Percentiles rank a stretch among this genome's conserved stretches.
Evolutionary conservation across 2,888 invertebrate genomes (phyloP).

Genomic region (Liodrosophila aerea): DNA sequence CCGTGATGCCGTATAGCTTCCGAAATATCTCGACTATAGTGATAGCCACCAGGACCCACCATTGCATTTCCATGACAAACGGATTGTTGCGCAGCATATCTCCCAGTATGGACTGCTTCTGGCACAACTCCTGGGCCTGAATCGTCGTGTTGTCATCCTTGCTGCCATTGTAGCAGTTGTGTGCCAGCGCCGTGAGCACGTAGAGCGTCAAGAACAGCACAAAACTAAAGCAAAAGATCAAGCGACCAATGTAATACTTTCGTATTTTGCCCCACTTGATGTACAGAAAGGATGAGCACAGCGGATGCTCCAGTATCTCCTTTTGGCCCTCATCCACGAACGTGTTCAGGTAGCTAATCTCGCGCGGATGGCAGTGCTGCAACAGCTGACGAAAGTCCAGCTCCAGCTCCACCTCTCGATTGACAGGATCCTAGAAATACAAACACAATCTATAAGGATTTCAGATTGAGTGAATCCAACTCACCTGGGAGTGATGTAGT

Average conservation of each 20-base stretch:
- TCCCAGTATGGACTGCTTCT: constrained; percentile 90
- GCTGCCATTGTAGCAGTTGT: constrained; percentile 92
- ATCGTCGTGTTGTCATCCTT: constrained; percentile 89
- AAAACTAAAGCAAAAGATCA: constrained; percentile 90
- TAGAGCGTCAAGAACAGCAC: constrained; percentile 91
- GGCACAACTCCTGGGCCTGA: constrained; percentile 89
- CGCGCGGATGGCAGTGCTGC: constrained; percentile 91
- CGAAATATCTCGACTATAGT: constrained; percentile 91
- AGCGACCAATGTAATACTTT: constrained; percentile 91
- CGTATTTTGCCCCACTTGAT: constrained; percentile 95
- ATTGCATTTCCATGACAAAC: constrained; percentile 90
- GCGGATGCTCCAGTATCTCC: constrained; percentile 91
- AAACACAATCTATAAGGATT: neutral
- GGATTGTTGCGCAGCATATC: constrained; percentile 89
- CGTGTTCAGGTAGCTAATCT: constrained; percentile 92
- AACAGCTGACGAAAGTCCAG: constrained; percentile 91
- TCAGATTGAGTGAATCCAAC: constrained; percentile 1
- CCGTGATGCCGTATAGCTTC: constrained; percentile 91
- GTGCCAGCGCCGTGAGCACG: constrained; percentile 91
- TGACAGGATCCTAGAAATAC: constrained; percentile 85
- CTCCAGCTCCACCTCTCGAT: constrained; percentile 91
- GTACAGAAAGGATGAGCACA: constrained; percentile 93
- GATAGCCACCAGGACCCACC: constrained; percentile 91
- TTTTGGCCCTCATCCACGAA: constrained; percentile 95
- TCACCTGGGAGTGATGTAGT: constrained; percentile 88